Evolutionary conservation across 2,113 vertebrate genomes (phyloP).

Genomic region (Leptobrachium leishanense): DNA sequence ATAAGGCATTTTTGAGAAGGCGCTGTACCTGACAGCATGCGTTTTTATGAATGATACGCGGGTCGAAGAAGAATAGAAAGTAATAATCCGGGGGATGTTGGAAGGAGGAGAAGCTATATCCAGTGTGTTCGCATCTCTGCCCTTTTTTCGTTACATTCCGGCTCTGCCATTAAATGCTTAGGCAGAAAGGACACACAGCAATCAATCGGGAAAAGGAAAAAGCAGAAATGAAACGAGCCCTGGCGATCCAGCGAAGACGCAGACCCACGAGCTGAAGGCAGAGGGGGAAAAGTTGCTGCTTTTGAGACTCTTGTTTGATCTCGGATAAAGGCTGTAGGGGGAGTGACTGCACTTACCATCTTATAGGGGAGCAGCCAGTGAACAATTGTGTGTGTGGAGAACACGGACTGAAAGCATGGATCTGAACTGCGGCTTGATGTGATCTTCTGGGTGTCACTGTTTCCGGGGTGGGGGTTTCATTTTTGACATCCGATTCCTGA

Average conservation of each 20-base stretch:
- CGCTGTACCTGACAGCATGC: slow-evolving; percentile 64
- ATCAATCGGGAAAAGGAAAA: slow-evolving; percentile 62
- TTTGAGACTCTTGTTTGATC: slow-evolving; percentile 73
- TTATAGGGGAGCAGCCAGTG: slow-evolving; percentile 56
- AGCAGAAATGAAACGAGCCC: slow-evolving; percentile 67
- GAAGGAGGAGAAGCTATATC: slow-evolving; percentile 88
- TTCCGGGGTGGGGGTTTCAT: not conserved
- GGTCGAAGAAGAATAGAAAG: slow-evolving; percentile 72
- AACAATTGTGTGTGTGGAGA: slow-evolving; percentile 52
- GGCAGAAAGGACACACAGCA: slow-evolving; percentile 65
- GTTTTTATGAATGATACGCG: slow-evolving; percentile 73
- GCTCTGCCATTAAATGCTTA: slow-evolving; percentile 72
- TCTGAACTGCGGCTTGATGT: slow-evolving; percentile 63
- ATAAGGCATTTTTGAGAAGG: slow-evolving; percentile 37
- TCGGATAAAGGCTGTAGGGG: slow-evolving; percentile 66
- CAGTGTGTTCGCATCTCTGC: slow-evolving; percentile 72
- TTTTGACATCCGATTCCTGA: slow-evolving; percentile 15
- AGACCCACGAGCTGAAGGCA: slow-evolving; percentile 64
- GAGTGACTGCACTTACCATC: slow-evolving; percentile 76
- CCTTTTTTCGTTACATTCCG: slow-evolving; percentile 74
- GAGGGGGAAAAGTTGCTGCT: slow-evolving; percentile 74
- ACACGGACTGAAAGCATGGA: slow-evolving; percentile 62
- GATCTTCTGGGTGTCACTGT: slow-evolving; percentile 51
- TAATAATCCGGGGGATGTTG: slow-evolving; percentile 76
- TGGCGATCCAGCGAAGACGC: slow-evolving; percentile 67